Conservation (phyloP, 2,888 invertebrate genomes). For the Lepidochrysops patricia region DNA sequence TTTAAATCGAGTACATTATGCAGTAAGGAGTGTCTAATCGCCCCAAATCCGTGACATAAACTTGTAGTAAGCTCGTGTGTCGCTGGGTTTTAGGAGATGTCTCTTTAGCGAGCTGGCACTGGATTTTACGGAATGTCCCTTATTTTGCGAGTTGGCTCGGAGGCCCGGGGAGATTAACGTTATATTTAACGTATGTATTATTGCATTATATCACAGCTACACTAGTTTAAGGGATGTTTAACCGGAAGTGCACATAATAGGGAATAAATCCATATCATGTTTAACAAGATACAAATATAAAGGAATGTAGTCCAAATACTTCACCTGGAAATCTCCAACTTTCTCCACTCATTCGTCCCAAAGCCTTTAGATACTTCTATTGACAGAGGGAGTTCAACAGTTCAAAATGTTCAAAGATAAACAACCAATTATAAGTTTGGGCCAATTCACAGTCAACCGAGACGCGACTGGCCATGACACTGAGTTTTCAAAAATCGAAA, state of each 20-base stretch:
- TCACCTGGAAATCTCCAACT: conserved; percentile 4
- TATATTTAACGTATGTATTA: background rate
- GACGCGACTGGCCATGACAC: no score
- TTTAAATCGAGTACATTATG: background rate
- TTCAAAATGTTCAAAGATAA: background rate
- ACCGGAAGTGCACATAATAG: no score
- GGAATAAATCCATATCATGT: no score
- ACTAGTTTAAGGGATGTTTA: background rate
- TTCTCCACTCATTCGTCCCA: conserved; percentile 13
- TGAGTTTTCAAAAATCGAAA: no score
- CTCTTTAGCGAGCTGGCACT: conserved; percentile 20
- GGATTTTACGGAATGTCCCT: conserved; percentile 18
- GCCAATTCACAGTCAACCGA: no score
- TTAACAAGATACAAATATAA: no score
- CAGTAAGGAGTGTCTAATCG: background rate
- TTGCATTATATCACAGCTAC: background rate
- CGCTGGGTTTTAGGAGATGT: conserved; percentile 19
- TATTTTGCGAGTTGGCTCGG: conserved; percentile 22
- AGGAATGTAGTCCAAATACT: background rate
- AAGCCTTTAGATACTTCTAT: background rate
- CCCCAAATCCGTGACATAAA: conserved; percentile 15
- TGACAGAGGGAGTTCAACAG: background rate
- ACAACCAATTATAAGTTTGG: background rate
- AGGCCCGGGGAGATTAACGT: conserved; percentile 23
- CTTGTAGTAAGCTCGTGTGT: conserved; percentile 22